These are phyloP conservation scores for Rhagoletis pomonella DNA, from an alignment of 1,140 invertebrate genomes.

Conservation along the genomic window DNA sequence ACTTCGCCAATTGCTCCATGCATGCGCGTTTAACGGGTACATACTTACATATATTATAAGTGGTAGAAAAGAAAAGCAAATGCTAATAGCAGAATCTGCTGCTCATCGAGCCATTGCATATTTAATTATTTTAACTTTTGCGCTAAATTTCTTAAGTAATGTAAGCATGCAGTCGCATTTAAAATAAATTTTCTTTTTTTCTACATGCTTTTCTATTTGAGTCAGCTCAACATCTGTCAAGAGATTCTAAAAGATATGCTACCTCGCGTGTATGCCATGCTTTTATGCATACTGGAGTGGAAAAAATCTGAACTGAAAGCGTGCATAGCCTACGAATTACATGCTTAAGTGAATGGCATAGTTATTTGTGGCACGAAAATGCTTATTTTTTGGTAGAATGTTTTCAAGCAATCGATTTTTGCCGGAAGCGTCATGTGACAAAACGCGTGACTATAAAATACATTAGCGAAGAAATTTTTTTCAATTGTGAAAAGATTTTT, in stretches of 20 bases:
- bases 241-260: conserved; percentile 16
- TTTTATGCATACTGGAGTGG: background rate
- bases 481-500: too few relatives aligned
- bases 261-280: background rate
- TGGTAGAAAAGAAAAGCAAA: too few relatives aligned
- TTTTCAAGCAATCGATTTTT: too few relatives aligned
- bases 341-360: conserved; percentile 12
- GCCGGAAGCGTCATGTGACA: too few relatives aligned
- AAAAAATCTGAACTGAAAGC: conserved; percentile 1
- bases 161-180: background rate
- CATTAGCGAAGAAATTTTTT: too few relatives aligned
- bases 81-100: too few relatives aligned
- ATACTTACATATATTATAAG: too few relatives aligned
- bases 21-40: background rate
- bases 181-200: conserved; percentile 20
- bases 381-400: background rate
- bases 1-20: too few relatives aligned
- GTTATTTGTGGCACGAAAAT: background rate
- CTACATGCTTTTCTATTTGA: background rate
- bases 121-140: conserved; percentile 9
- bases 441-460: too few relatives aligned
- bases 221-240: background rate
- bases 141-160: conserved; percentile 36
- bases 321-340: conserved; percentile 1
- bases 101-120: background rate